Evolutionary conservation across 2,113 vertebrate genomes (phyloP), one percentile per base, ranked within the genome.

Genomic region (Seriola rivoliana): DNA sequence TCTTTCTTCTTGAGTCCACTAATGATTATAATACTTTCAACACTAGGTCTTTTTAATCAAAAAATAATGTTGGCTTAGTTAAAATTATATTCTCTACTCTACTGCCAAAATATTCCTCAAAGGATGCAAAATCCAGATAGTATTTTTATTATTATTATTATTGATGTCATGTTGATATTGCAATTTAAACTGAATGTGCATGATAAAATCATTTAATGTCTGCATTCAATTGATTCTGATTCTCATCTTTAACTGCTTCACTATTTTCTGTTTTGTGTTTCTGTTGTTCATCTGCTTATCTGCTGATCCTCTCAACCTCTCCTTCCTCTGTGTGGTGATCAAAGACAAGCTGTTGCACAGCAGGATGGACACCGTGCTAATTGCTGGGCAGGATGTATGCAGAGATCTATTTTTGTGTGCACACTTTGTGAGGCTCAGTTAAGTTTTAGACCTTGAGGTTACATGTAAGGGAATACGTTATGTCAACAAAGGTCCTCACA

Each of bases 291-390:
- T 63, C 21, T n/a, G 29, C 23, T 19, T n/a, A 14, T 64, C 4
- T 66, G n/a, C 17, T 32, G 23, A 8, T n/a, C 68, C 32, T 38
- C 63, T n/a, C 38, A 3, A 21, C 38, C 9, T 73, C n/a, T 25
- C 14, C 60, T 58, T 50, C 11, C 60, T 67, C 5, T 67, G 48
- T 71, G 40, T 75, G 65, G 68, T 29, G 66, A 75, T 66, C 10
- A 75, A 75, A 75, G 34, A 57, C 21, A 21, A 77, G 73, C 72
- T 64, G 72, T 76, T 34, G 71, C 75, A 38, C 78, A 84, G 84
- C 62, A 70, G 73, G 76, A 48, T 23, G 25, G 73, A 54, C 5
- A 16, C 36, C 36, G 50, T 68, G 21, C 48, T 75, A 40, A 84
- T 62, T 79, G 48, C 38, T 10, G 8, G 65, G 40, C 69, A 86